Conservation (phyloP, 2,797 vertebrate genomes). For the Syndactyla subalaris region DNA sequence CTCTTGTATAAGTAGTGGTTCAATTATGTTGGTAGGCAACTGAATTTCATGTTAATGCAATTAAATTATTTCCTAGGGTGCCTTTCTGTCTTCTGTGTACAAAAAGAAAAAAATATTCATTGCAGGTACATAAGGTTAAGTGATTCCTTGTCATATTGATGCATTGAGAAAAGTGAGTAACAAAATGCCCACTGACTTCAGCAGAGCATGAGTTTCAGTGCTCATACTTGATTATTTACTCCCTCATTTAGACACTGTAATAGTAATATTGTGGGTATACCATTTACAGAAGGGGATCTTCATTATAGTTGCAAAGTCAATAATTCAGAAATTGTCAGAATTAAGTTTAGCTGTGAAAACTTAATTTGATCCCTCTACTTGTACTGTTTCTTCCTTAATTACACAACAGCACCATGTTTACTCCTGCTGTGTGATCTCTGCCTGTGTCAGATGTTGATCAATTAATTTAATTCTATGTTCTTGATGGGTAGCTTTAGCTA, state of each 20-base stretch:
- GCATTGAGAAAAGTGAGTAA: not conserved
- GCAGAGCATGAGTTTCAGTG: not conserved
- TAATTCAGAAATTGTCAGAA: not conserved
- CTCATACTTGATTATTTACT: not conserved
- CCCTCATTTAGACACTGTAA: not conserved
- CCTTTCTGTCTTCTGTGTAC: not conserved
- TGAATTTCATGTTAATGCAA: not conserved
- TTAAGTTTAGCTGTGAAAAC: not conserved
- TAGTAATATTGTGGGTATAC: not conserved
- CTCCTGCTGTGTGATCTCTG: not conserved
- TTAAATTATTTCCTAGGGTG: not conserved
- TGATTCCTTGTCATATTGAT: not conserved
- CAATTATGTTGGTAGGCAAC: not conserved
- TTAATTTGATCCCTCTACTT: not conserved
- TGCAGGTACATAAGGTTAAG: not conserved
- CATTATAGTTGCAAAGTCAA: not conserved
- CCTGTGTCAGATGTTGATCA: not conserved
- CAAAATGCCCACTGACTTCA: not conserved
- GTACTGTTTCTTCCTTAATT: slow-evolving; percentile 10
- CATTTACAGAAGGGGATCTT: not conserved
- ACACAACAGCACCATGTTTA: not conserved
- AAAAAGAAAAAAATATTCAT: not conserved
- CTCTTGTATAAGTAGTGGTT: not conserved
- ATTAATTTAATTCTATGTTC: slow-evolving; percentile 38
- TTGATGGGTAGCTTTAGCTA: slow-evolving; percentile 2